Evolutionary conservation across 2,113 vertebrate species (phyloP), one percentile per base, ranked within the genome.

Genomic region (Melozone crissalis): DNA sequence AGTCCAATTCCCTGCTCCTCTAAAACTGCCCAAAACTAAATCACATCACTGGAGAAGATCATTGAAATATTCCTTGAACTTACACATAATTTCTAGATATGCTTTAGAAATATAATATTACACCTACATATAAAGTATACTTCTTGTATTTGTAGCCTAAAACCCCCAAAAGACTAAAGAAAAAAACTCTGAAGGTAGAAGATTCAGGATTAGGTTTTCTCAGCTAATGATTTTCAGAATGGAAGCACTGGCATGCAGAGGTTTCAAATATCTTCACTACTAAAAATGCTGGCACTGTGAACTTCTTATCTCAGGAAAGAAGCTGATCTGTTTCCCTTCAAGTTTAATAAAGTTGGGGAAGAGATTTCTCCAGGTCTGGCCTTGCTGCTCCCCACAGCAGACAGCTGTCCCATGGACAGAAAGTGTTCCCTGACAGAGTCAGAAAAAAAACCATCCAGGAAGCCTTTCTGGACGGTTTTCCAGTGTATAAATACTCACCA

Each of bases 261-360:
- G 5, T 33, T 58, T 78, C 33, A 75, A 63, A 47, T 55, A 75
- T 15, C 18, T 78, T 72, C 66, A 37, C 4, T 67, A 5, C 4
- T 30, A 59, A 82, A 72, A 82, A 74, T 15, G 47, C 23, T 39
- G 41, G 57, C 75, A 31, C 49, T 66, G 8, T 46, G 57, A 77
- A 66, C 24, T 77, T 44, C 85, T 87, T 17, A 54, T 92, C 74
- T 78, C 43, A 27, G 52, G 43, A 84, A 91, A 82, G 43, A 55
- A 59, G 35, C 20, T 67, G 26, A 71, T 75, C 47, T 89, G 33
- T 75, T 93, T 92, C 65, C 21, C 28, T 57, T 89, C 54, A 66
- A 8, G 1, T 39, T 83, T 41, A 62, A 37, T 37, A 11, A 76
- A 84, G 9, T 4, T 78, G 41, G 18, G 55, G 51, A 80, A 51